Evolutionary conservation across 2,888 invertebrate genomes (phyloP).

Genomic region (Ypsolopha scabrella): DNA sequence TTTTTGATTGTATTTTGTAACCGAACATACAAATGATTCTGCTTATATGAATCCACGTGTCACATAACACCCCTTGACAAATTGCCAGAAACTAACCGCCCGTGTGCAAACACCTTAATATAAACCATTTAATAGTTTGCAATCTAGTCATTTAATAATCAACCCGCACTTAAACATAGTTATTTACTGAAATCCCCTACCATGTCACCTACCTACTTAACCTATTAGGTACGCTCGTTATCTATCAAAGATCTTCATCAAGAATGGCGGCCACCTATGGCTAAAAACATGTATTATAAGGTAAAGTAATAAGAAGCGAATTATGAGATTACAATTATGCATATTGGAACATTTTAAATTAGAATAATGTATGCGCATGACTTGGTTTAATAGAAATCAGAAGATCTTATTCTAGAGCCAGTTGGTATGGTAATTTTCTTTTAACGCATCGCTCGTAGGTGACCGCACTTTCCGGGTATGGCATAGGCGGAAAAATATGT

Average conservation of each 20-base stretch:
- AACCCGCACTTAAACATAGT: background rate
- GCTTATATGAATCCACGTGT: too few species aligned
- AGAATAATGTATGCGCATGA: slow-evolving; percentile 24
- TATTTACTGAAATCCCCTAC: background rate
- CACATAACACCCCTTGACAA: too few species aligned
- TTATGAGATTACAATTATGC: slow-evolving; percentile 11
- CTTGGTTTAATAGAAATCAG: slow-evolving; percentile 3
- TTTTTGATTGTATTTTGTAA: too few species aligned
- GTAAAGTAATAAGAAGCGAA: background rate
- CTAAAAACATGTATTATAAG: background rate
- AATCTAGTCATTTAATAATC: slow-evolving; percentile 1
- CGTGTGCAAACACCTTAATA: background rate
- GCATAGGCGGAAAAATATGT: too few species aligned
- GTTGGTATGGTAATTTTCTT: too few species aligned
- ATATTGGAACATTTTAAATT: slow-evolving; percentile 15
- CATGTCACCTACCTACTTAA: background rate
- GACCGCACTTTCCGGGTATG: too few species aligned
- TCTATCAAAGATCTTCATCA: background rate
- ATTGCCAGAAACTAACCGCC: too few species aligned
- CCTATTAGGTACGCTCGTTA: background rate
- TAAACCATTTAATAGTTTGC: background rate
- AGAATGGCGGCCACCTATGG: background rate
- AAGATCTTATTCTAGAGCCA: background rate
- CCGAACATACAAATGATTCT: too few species aligned
- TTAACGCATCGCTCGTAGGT: too few species aligned